These are phyloP conservation scores for Helostoma temminkii DNA, from an alignment of 2,797 vertebrate genomes.

Conservation along the genomic window DNA sequence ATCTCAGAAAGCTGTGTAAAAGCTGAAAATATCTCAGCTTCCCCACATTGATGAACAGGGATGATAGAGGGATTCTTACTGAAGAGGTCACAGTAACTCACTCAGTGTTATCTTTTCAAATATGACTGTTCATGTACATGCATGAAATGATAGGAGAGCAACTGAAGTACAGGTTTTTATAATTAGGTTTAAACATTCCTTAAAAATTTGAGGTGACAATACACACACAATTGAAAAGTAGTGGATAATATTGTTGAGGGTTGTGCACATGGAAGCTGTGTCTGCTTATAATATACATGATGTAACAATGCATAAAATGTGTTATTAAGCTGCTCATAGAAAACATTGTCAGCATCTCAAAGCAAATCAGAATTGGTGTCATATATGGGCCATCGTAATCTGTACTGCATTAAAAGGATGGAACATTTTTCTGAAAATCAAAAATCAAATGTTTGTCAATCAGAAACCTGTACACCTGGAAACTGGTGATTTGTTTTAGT, in stretches of 20 bases:
- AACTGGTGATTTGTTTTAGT: too few species aligned
- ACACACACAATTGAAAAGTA: constrained; percentile 29
- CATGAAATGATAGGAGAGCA: neutral
- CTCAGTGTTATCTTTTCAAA: neutral
- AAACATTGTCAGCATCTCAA: neutral
- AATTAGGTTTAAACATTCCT: constrained; percentile 3
- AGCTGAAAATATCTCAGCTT: neutral
- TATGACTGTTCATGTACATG: neutral
- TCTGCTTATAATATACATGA: neutral
- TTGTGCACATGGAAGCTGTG: neutral
- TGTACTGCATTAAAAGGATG: too few species aligned
- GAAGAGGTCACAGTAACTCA: neutral
- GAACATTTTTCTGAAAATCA: too few species aligned
- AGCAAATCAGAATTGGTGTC: neutral
- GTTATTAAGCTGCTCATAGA: constrained; percentile 5
- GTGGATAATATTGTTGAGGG: neutral
- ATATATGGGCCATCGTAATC: too few species aligned
- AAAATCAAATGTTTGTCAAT: too few species aligned
- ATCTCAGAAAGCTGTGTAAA: neutral
- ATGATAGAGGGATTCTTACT: neutral
- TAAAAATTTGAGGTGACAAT: constrained; percentile 21
- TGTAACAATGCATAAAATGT: constrained; percentile 1
- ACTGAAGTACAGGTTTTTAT: neutral
- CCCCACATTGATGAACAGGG: neutral
- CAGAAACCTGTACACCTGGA: too few species aligned